Base-by-base conservation (phyloP, 2,888 invertebrate genomes). In the Drosophila longiperda region DNA sequence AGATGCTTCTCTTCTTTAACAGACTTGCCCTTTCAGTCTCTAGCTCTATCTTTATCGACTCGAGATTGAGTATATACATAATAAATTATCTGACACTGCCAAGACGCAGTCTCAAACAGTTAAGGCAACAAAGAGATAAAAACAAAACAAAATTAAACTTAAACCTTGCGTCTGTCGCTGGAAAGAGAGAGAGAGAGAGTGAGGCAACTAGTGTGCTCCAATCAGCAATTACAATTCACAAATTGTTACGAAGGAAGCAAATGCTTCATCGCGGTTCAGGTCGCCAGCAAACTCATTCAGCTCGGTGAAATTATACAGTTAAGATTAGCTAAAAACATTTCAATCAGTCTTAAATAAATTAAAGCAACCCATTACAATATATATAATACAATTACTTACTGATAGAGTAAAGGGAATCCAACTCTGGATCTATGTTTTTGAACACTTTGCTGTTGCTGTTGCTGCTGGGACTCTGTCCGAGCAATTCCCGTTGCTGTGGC, bases 321-420 rank as follows among this genome's bases (percentile, higher is more conserved):
- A 40, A 40, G 40, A 40, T 9, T 9, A n/a, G n/a, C 9, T n/a
- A n/a, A n/a, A n/a, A 5, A 5, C 2, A 9, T n/a, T 40, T 1
- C 8, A n/a, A 40, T 40, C 17, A n/a, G 5, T 40, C 11, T n/a
- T 40, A 11, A n/a, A 11, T 40, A 40, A 17, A 40, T n/a, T 9
- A n/a, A 40, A 40, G n/a, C 11, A 40, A n/a, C 9, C 40, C 9
- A 40, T 9, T 9, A 17, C n/a, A n/a, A n/a, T n/a, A 26, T 26
- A 2, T n/a, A n/a, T n/a, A n/a, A n/a, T n/a, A n/a, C n/a, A n/a
- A n/a, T 17, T 45, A 91, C 93, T 93, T 91, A 95, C 95, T 95
- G 84, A 96, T 93, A 12, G 96, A 96, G 92, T 96, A 97, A 66
- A 97, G 93, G 0, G 96, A 96, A 90, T 96, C 96, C 78, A 96